Base-by-base conservation (phyloP, 2,113 vertebrate species). In the Tachuris rubrigastra region DNA sequence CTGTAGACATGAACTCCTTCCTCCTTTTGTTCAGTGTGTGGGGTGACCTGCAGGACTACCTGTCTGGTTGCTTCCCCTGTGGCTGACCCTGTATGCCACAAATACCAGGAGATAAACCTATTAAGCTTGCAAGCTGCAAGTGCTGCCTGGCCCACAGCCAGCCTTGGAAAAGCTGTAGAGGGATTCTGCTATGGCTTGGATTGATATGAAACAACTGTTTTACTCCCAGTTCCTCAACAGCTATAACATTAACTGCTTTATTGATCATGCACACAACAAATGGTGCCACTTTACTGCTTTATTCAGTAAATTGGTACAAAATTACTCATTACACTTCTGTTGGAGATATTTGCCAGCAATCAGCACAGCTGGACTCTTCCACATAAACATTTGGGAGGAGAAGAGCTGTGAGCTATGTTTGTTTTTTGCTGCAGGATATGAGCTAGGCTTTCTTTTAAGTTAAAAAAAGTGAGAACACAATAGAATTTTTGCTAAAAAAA, bases 401-500 rank as follows among this genome's bases (percentile, higher is more conserved):
- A 87, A 35, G 58, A 83, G 39, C 47, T 79, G 49, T 56, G 8
- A 77, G 63, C 63, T 30, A 9, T 63, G 63, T 52, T 93, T 91
- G n/a, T 60, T 91, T 94, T 78, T 82, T 66, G 65, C 73, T 79
- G 66, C 66, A 91, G 77, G 59, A 19, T 58, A 82, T 1, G 5
- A 83, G 21, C 24, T 63, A 63, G 59, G 35, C n/a, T 90, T 75
- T 82, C 77, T 92, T 85, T 88, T 71, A 83, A 85, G 56, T 69
- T 31, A 66, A 85, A 92, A 85, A 72, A 90, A 93, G 39, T 81
- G 68, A 90, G 60, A 95, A 52, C 35, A 39, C 1, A 2, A 59
- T 67, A 77, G 55, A 91, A 71, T 49, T 83, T 82, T 41, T 78
- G 39, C 87, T 96, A 84, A 88, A 94, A 96, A 94, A 92, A 88